A percentile compares a stretch with the other conserved stretches of the same genome.
phyloP scores from a whole-genome alignment of 2,113 vertebrate species.

The Empidonax traillii region DNA sequence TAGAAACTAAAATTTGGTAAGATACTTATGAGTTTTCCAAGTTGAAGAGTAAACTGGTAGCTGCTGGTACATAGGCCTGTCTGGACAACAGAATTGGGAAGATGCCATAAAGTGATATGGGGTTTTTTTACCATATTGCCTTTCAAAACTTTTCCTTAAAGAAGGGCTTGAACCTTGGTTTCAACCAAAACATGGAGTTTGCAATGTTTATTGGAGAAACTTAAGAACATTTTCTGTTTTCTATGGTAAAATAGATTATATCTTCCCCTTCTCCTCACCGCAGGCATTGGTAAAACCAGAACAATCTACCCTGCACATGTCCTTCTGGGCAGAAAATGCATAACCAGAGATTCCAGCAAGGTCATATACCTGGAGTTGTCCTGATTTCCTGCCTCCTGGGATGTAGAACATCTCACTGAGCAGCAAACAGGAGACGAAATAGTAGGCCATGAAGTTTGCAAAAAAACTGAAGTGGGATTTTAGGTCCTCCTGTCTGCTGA shows the following conservation, averaged over 20 bases:
- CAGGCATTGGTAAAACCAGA: neutral
- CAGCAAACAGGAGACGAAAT: neutral
- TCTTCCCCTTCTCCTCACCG: neutral
- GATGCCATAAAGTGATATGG: neutral
- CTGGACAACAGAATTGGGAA: neutral
- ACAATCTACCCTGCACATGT: rapidly evolving
- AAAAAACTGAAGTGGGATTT: neutral
- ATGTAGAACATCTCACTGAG: neutral
- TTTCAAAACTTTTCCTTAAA: neutral
- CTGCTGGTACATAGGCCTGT: neutral
- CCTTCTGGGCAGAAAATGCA: neutral
- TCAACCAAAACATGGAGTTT: neutral
- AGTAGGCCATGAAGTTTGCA: neutral
- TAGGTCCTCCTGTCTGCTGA: neutral
- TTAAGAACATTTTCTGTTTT: neutral
- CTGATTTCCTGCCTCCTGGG: constrained; percentile 13
- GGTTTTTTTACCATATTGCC: neutral
- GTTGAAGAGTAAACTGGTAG: neutral
- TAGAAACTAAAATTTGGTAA: neutral
- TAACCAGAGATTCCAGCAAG: neutral
- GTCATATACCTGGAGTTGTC: constrained; percentile 5
- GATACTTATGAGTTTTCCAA: neutral
- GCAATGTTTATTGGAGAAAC: neutral
- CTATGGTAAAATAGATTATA: neutral
- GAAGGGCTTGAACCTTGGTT: neutral